Conservation (phyloP, 2,888 invertebrate genomes). For the Neoascia interrupta region DNA sequence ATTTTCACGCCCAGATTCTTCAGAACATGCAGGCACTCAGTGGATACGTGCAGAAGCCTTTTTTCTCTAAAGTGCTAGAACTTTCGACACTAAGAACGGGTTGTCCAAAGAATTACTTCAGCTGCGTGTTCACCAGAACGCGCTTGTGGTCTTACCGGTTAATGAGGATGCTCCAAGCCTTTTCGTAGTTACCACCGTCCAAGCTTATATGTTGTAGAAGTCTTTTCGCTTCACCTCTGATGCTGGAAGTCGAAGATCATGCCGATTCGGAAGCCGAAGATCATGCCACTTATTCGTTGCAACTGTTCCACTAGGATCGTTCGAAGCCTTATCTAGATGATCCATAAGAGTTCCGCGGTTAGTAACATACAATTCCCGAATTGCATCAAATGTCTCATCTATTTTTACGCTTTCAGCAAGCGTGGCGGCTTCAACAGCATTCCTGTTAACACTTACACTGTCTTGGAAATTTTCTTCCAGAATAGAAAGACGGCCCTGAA, state of each 20-base stretch:
- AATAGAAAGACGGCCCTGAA: constrained; percentile 6
- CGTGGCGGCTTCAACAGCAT: neutral
- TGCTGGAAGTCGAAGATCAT: too few species aligned
- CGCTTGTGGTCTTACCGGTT: too few species aligned
- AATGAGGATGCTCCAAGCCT: neutral
- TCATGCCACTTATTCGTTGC: neutral
- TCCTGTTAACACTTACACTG: neutral
- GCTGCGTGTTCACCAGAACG: constrained; percentile 10
- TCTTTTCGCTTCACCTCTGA: neutral
- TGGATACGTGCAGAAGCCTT: neutral
- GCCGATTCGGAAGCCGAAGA: neutral
- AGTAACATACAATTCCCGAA: neutral
- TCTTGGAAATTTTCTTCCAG: neutral
- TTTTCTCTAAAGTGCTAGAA: neutral
- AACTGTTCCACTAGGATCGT: too few species aligned
- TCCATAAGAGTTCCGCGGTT: too few species aligned
- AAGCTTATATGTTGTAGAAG: neutral
- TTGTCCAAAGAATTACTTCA: constrained; percentile 8
- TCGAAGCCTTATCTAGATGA: too few species aligned
- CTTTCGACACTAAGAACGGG: neutral
- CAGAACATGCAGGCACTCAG: neutral
- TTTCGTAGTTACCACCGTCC: neutral
- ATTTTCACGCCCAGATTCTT: neutral
- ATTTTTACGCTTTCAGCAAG: neutral
- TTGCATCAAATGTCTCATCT: neutral